Evolutionary conservation across 2,113 vertebrate genomes (phyloP).

Genomic region (Hippotragus niger): DNA sequence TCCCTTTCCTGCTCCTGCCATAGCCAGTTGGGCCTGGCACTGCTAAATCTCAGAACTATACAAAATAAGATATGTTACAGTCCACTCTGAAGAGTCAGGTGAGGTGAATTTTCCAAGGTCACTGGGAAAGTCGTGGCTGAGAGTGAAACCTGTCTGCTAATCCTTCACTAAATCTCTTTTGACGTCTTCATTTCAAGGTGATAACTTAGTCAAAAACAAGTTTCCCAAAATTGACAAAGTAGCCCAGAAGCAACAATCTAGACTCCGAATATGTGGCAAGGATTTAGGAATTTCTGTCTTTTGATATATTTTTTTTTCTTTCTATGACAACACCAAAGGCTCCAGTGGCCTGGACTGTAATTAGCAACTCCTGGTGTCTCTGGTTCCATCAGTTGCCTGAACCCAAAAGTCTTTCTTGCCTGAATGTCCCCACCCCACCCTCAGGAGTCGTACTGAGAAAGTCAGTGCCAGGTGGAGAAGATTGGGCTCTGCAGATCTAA

Average conservation of each 20-base stretch:
- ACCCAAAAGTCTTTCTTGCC: conserved; percentile 17
- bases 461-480: conserved; percentile 54
- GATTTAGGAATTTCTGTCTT: background rate
- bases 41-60: background rate
- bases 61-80: background rate
- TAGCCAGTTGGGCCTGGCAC: background rate
- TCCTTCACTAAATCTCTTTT: background rate
- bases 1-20: background rate
- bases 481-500: conserved; percentile 56
- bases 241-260: background rate
- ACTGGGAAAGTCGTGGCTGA: background rate
- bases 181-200: background rate
- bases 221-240: background rate
- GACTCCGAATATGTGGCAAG: background rate
- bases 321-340: background rate
- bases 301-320: background rate
- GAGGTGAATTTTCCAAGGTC: background rate
- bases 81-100: background rate
- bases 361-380: background rate
- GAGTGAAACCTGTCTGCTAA: background rate
- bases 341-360: background rate
- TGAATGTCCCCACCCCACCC: background rate
- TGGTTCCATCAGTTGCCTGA: background rate
- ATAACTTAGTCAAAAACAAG: background rate
- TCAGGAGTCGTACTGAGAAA: conserved; percentile 36